Evolutionary conservation across 2,113 vertebrate genomes (phyloP).

Genomic region (Rostratula benghalensis): DNA sequence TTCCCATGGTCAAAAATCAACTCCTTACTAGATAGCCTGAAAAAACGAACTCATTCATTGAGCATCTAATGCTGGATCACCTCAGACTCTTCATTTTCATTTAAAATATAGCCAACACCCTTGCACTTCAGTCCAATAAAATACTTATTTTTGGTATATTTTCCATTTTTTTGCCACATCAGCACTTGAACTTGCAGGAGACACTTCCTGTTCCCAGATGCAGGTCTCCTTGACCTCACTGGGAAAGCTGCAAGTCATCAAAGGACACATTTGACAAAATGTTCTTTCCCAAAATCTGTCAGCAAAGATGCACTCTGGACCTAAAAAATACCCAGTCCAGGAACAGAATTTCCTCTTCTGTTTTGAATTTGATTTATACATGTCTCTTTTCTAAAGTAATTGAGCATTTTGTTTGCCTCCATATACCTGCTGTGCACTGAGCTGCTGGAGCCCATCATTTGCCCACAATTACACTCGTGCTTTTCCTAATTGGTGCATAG

Average conservation of each 20-base stretch:
- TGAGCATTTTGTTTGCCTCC: not conserved
- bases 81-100: not conserved
- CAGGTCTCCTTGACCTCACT: not conserved
- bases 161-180: not conserved
- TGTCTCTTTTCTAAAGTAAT: constrained; percentile 15
- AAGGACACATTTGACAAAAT: not conserved
- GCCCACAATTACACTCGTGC: constrained; percentile 9
- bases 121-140: not conserved
- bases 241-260: not conserved
- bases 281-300: not conserved
- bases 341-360: not conserved
- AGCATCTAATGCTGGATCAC: not conserved
- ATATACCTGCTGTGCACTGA: constrained; percentile 17
- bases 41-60: not conserved
- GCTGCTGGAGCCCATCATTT: constrained; percentile 25
- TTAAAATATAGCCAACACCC: not conserved
- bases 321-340: not conserved
- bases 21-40: not conserved
- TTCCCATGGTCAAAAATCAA: not conserved
- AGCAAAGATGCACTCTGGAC: not conserved
- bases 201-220: not conserved
- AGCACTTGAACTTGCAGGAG: not conserved
- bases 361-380: not conserved
- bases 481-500: not conserved
- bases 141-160: not conserved